Evolutionary conservation across 2,888 invertebrate species (phyloP).

Genomic region (Brachyopa scutellaris): DNA sequence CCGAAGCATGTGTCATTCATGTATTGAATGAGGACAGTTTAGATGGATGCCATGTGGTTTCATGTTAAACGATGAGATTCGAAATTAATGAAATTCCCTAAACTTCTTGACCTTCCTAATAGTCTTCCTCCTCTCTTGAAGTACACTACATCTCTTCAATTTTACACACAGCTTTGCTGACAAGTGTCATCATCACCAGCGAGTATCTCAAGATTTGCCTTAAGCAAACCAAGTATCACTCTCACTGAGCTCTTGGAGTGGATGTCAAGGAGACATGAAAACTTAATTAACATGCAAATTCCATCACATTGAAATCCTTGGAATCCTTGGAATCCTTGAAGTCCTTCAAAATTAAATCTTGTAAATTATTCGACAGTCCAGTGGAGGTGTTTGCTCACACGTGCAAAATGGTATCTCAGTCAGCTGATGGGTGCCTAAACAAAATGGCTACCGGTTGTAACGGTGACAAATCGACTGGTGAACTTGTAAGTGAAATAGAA

Average conservation of each 20-base stretch:
- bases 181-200: too few species aligned
- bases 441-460: too few species aligned
- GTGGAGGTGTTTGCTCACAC: conserved; percentile 5
- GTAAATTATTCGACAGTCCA: conserved; percentile 58
- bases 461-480: conserved; percentile 49
- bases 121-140: background rate
- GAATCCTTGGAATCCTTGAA: conserved; percentile 24
- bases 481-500: background rate
- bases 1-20: background rate
- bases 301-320: conserved; percentile 13
- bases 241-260: background rate
- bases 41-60: conserved; percentile 19
- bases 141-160: background rate
- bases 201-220: conserved; percentile 6
- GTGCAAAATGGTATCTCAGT: too few species aligned
- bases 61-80: background rate
- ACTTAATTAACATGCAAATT: conserved; percentile 66
- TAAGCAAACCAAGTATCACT: conserved; percentile 8
- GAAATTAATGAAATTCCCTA: background rate
- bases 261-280: conserved; percentile 41
- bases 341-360: conserved; percentile 52
- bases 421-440: conserved; percentile 41
- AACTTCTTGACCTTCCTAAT: conserved; percentile 10
- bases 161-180: background rate
- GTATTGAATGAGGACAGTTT: background rate